Evolutionary conservation across 2,113 vertebrate species (phyloP), one percentile per base, ranked within the genome.

Genomic region (Thinocorus orbignyianus): DNA sequence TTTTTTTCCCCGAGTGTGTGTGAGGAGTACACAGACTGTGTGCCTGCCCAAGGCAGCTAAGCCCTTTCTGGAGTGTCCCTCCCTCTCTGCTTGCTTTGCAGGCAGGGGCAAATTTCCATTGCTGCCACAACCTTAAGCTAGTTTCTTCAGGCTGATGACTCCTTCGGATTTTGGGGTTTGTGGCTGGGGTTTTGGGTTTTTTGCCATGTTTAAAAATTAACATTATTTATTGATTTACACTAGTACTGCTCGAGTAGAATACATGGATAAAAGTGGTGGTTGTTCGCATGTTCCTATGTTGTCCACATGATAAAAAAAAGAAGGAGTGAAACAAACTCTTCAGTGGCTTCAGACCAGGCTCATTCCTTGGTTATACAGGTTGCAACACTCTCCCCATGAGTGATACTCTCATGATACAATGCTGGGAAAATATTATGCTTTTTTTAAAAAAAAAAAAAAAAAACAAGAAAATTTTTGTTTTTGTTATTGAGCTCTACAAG

Each of bases 11-110:
- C 7, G 33, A 60, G n/a, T 22, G 18, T 5, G 5, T 35, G 37
- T 71, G 70, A 82, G 66, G 31, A 87, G 35, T 64, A 17, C 2
- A 2, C 10, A 49, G 20, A 4, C 52, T 37, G 42, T 9, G 19
- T 71, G 30, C 26, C 23, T 5, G 4, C 30, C 37, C 60, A 33
- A 33, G n/a, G 22, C 51, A 51, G 35, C 24, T 23, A 5, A 3
- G 11, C n/a, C 17, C 5, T 60, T 51, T 23, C 61, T 30, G 1
- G 1, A 7, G 15, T n/a, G n/a, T 77, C 35, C 0, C 0, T 74
- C 18, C 20, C 20, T 46, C 52, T 62, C 55, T 52, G 11, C 17
- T 44, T 1, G 1, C 60, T 78, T 66, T 78, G 17, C 19, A 23
- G 42, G 7, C 25, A 20, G 30, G 26, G 41, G 7, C 26, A 49